Percentiles rank a stretch among this genome's conserved stretches.
These are phyloP conservation scores for Xestia ashworthii DNA, from an alignment of 2,888 invertebrate species.

Conservation along the genomic window DNA sequence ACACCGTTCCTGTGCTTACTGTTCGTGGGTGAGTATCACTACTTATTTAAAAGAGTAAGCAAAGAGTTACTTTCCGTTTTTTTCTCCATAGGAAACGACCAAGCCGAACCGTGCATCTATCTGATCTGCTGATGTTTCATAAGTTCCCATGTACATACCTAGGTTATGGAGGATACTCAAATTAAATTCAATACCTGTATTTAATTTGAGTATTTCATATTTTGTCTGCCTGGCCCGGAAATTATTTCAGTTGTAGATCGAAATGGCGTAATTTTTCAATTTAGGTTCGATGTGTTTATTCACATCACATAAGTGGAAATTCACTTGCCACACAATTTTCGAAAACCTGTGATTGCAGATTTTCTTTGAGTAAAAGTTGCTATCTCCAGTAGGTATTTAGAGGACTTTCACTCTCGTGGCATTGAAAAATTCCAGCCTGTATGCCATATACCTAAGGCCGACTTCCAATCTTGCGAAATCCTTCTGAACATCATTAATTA, in stretches of 20 bases:
- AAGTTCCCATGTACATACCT: background rate
- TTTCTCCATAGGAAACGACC: background rate
- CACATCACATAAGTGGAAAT: too few species aligned
- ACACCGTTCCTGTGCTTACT: slow-evolving; percentile 92
- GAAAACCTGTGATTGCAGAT: too few species aligned
- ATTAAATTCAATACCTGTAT: background rate
- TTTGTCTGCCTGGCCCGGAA: background rate
- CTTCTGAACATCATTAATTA: slow-evolving; percentile 20
- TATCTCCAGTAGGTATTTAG: too few species aligned
- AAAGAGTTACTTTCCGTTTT: background rate
- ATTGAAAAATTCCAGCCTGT: too few species aligned
- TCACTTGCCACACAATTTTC: too few species aligned
- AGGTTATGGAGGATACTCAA: background rate
- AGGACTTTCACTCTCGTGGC: too few species aligned
- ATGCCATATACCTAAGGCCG: background rate
- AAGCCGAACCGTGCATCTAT: background rate
- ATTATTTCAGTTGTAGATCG: background rate
- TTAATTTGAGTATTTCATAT: background rate
- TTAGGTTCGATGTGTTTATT: too few species aligned
- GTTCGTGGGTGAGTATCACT: slow-evolving; percentile 79
- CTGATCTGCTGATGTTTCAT: background rate
- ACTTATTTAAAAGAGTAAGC: background rate
- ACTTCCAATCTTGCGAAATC: slow-evolving; percentile 22
- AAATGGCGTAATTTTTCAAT: too few species aligned
- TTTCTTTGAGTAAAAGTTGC: too few species aligned